Base-by-base conservation (phyloP, 2,113 vertebrate genomes). In the Riparia riparia region DNA sequence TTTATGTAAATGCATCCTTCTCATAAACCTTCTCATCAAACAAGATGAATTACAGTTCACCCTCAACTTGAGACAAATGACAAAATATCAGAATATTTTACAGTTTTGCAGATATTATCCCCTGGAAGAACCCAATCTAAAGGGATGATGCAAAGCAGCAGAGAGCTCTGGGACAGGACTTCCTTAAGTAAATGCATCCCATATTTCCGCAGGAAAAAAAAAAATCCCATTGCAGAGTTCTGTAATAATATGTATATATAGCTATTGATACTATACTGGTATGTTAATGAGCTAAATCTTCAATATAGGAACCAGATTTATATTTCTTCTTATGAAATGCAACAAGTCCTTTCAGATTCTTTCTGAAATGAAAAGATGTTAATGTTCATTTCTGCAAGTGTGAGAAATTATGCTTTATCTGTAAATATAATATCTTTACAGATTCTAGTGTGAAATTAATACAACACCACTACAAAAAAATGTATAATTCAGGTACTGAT, bases 381-480 rank as follows among this genome's bases (percentile, higher is more conserved):
- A 79, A 86, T 73, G 84, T 77, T 93, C 53, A 80, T 90, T 80
- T 87, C 82, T 90, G 50, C 44, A 93, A 91, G 34, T 49, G 64
- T 82, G 58, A 87, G 51, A 88, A 96, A 93, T 94, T 60, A 87
- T n/a, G 47, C 50, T 91, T 94, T 91, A 90, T 51, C 87, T 73
- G 71, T 91, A 93, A 88, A 91, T 81, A 82, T 13, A 94, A 71
- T 95, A 86, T 37, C 74, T 80, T 91, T 80, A 93, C 34, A 73
- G 74, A 93, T 79, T 91, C 82, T 65, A 82, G 86, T 91, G 81
- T 96, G 94, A 96, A 93, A 96, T 97, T 95, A 95, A 95, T 96
- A 89, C 32, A 96, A 53, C n/a, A 53, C 39, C 29, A 56, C 50
- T 77, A 94, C 68, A 66, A 32, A 51, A 51, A 93, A 93, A 93